Evolutionary conservation across 2,113 vertebrate genomes (phyloP).

Genomic region (Artemisiospiza belli): DNA sequence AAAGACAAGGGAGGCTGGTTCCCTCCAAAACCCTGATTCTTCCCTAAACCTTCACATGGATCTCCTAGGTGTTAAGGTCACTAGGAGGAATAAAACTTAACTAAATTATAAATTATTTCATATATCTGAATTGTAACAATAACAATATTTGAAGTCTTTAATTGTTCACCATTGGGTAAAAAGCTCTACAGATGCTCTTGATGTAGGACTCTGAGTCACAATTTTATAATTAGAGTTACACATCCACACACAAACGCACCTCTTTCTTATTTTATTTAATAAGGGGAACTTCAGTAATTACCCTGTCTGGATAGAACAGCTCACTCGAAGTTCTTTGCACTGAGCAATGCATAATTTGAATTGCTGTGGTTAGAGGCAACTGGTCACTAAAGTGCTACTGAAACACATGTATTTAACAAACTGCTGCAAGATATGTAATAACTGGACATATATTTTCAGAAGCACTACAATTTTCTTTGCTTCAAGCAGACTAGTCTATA

Average conservation of each 20-base stretch:
- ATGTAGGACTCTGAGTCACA: neutral
- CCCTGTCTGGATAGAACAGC: neutral
- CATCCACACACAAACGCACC: neutral
- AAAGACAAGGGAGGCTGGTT: neutral
- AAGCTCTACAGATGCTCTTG: neutral
- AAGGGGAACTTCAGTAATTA: neutral
- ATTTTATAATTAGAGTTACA: neutral
- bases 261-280: neutral
- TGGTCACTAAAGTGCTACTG: neutral
- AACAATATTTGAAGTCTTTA: neutral
- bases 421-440: neutral
- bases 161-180: neutral
- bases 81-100: neutral
- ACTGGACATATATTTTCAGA: neutral
- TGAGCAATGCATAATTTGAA: neutral
- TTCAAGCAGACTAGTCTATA: neutral
- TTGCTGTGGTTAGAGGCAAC: neutral
- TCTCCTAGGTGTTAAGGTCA: neutral
- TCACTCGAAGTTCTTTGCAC: neutral
- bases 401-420: neutral
- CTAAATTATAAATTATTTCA: neutral
- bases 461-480: neutral
- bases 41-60: neutral
- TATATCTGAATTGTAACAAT: neutral
- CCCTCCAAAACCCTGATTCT: neutral